A percentile compares a stretch with the other conserved stretches of the same genome.
phyloP scores from a whole-genome alignment of 2,113 vertebrate species.

The Actenoides hombroni region DNA sequence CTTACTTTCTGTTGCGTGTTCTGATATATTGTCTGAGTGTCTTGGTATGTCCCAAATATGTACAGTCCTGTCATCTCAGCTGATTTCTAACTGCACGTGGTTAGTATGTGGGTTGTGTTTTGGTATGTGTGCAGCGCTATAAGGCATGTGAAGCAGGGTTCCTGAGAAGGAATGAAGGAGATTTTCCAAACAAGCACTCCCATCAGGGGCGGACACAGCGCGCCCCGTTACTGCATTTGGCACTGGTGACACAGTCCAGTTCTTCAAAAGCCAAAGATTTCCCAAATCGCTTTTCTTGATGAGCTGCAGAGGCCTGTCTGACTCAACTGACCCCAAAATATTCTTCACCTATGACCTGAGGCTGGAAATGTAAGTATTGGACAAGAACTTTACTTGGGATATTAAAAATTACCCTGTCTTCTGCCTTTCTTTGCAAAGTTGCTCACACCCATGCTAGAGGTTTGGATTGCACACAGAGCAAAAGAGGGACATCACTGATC shows the following conservation, averaged over 20 bases:
- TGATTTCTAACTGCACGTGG: neutral
- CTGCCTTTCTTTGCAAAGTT: neutral
- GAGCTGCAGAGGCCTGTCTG: neutral
- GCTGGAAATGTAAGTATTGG: conserved; percentile 49
- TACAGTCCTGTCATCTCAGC: neutral
- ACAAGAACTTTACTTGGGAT: neutral
- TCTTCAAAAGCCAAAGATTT: conserved; percentile 32
- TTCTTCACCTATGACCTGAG: conserved; percentile 54
- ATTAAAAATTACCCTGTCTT: neutral
- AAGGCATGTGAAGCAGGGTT: neutral
- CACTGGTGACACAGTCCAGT: conserved; percentile 14
- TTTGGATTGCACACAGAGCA: neutral
- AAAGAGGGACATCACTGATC: neutral
- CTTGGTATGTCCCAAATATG: neutral
- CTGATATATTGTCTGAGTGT: neutral
- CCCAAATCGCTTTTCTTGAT: conserved; percentile 66
- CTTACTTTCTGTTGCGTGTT: neutral
- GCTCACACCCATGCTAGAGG: neutral
- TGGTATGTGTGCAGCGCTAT: neutral
- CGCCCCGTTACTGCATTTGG: conserved; percentile 40
- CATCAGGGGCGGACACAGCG: conserved; percentile 51
- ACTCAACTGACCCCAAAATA: neutral
- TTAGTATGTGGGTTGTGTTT: neutral
- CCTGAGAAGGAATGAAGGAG: neutral
- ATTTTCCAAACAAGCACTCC: neutral